Evolutionary conservation across 1,140 invertebrate species (phyloP).

Genomic region (Triops longicaudatus): DNA sequence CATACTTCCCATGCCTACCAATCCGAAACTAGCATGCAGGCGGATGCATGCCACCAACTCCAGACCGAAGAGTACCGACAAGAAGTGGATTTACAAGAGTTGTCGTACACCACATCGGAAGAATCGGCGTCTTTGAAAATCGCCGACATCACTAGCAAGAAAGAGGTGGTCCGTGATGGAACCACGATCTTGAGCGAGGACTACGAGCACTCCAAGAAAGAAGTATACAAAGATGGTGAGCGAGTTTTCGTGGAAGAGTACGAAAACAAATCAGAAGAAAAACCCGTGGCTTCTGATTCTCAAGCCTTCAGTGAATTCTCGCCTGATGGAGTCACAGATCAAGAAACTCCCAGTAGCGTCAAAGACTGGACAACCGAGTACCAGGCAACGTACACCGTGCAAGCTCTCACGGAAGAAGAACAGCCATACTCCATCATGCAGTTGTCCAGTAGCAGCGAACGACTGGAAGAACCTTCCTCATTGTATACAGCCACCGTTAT

Average conservation of each 20-base stretch:
- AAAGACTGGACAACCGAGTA: not conserved
- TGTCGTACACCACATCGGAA: conserved; percentile 22
- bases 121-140: conserved; percentile 23
- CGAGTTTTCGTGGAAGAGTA: conserved; percentile 26
- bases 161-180: conserved; percentile 18
- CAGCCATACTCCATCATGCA: not conserved
- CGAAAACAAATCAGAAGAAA: conserved; percentile 18
- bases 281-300: not conserved
- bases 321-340: not conserved
- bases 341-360: not conserved
- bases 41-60: not conserved
- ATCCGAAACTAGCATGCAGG: conserved; percentile 16
- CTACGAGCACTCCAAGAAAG: conserved; percentile 21
- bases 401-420: conserved; percentile 4
- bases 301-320: not conserved
- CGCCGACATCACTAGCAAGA: conserved; percentile 7
- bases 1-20: not conserved
- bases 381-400: not conserved
- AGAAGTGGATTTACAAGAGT: conserved; percentile 17
- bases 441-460: not conserved
- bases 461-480: not conserved
- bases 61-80: conserved; percentile 17
- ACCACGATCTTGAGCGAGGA: conserved; percentile 19
- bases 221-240: conserved; percentile 26
- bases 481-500: not conserved